Evolutionary conservation across 2,888 invertebrate genomes (phyloP).

Genomic region (Drosophila glabriapex): DNA sequence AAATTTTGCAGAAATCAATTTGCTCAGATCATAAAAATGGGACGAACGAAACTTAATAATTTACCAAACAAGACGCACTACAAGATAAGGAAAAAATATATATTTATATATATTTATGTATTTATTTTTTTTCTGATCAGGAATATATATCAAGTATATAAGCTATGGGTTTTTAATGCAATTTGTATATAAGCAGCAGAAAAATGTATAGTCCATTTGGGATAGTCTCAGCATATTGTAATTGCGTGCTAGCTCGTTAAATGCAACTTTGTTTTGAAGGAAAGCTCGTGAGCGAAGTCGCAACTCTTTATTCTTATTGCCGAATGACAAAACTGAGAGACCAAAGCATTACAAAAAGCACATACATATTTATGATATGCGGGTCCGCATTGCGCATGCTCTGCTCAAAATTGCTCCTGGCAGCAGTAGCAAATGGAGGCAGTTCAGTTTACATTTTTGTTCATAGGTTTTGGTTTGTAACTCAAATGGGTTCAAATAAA

Average conservation of each 20-base stretch:
- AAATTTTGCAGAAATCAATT: background rate
- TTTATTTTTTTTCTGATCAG: background rate
- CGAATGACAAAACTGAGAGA: background rate
- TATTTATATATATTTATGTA: background rate
- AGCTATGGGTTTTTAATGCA: background rate
- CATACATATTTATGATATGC: background rate
- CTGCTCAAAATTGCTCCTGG: background rate
- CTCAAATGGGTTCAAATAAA: background rate
- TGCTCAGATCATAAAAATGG: background rate
- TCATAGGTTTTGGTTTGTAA: background rate
- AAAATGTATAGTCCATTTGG: background rate
- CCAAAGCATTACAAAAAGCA: background rate
- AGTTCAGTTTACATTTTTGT: slow-evolving; percentile 2
- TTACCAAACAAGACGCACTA: background rate
- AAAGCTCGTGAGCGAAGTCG: background rate
- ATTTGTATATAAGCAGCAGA: background rate
- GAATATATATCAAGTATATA: background rate
- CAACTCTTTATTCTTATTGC: background rate
- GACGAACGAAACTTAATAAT: background rate
- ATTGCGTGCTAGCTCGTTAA: background rate
- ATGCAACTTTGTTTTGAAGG: background rate
- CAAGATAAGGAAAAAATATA: background rate
- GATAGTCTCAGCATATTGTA: background rate
- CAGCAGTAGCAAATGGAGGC: background rate
- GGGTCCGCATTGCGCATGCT: background rate